Evolutionary conservation across 2,888 invertebrate species (phyloP), one percentile per base, ranked within the genome.

Genomic region (Trachelus iudaicus): DNA sequence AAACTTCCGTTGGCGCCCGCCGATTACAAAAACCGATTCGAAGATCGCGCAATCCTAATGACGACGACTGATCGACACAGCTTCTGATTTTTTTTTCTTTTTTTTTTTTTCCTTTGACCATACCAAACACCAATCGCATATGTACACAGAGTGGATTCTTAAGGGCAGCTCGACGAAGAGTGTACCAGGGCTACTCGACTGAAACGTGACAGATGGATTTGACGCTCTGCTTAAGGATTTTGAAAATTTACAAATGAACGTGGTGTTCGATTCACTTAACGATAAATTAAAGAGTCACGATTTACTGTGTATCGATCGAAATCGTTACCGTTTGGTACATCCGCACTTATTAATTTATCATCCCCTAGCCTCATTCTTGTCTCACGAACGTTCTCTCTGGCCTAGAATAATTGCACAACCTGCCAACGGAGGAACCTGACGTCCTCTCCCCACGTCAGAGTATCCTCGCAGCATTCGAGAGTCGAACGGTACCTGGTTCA

Each of bases 401-500:
- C 9, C 9, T 9, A 2, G 1, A 56, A 56, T 6, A 23, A 56
- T 56, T 9, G 40, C 9, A 23, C 23, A 56, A 56, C 6, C 23
- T 56, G 40, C 15, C 23, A 23, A 56, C 15, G 23, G 15, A 56
- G 40, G 6, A 56, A 2, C 9, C 2, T 23, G 2, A 23, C 1
- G 23, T 23, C 15, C 6, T 37, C 37, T 37, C 37, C 12, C 37
- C 12, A 37, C 37, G 37, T 3, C 12, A 37, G 37, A 37, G 13
- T 13, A 15, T 56, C 15, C 6, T 56, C 40, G 6, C 56, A 79
- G 69, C 78, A 31, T 35, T 73, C 35, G 13, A 15, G 11, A n/a
- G 11, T 74, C 34, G 56, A 79, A 30, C 68, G 73, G 71, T 76
- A 23, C 75, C 34, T 34, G 40, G 74, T 77, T 69, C 56, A 73